Evolutionary conservation across 2,797 vertebrate species (phyloP), one percentile per base, ranked within the genome.

Genomic region (Chanos chanos): DNA sequence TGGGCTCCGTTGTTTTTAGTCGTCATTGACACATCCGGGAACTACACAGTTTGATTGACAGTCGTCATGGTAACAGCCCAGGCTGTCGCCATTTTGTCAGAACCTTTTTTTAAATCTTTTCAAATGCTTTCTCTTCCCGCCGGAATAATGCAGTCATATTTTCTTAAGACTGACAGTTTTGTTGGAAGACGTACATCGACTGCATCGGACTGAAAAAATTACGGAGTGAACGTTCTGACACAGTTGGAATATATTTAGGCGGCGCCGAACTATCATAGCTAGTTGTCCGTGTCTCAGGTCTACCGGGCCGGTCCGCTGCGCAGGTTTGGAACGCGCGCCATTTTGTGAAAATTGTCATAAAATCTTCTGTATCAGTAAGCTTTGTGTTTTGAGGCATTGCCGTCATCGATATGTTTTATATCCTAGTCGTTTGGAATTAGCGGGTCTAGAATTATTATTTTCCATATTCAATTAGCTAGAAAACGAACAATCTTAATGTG

Each of bases 261-360:
- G 83, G 83, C 82, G 81, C 82, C 82, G 81, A 85, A 71, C 78
- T 78, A 72, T 82, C 77, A 78, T 77, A 73, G 60, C 60, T 53
- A 33, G 84, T 84, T 85, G 85, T 88, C 86, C 84, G 85, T 74
- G 86, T 88, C 85, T 87, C 82, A 86, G 89, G 83, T 88, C 88
- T 85, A 83, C 88, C 89, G 92, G 89, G 91, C 91, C 90, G 92
- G 85, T 91, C 90, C 89, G 92, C 93, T 94, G 92, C 94, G 94
- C 94, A 96, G 94, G 89, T 94, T 92, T 90, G 92, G 92, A 93
- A 91, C 92, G 93, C 93, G 94, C 94, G 92, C 93, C 95, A 98
- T 98, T 96, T 98, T 97, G 94, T 95, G 92, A 91, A 89, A 92
- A 91, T 88, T 91, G 82, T 91, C 89, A 87, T 82, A 92, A 91